Conservation (phyloP, 2,113 vertebrate genomes). For the Centropus bengalensis region DNA sequence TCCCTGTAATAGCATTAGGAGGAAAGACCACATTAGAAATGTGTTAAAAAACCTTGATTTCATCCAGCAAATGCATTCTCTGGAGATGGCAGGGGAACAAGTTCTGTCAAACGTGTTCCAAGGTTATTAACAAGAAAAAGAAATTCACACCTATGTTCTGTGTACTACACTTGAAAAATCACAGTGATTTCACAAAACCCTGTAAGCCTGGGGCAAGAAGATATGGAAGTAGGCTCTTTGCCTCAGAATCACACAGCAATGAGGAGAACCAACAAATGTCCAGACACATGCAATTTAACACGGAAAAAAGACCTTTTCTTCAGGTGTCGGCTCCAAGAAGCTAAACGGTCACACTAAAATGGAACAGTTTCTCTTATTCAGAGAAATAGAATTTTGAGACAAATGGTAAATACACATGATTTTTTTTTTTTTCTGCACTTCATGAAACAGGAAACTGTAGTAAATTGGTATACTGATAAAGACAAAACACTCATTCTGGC, state of each 20-base stretch:
- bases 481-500: neutral
- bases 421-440: neutral
- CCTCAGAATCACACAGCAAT: neutral
- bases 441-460: neutral
- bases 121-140: neutral
- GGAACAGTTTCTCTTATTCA: neutral
- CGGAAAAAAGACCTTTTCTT: neutral
- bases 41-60: neutral
- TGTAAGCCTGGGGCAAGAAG: neutral
- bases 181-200: fast-evolving
- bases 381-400: neutral
- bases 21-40: neutral
- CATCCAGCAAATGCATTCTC: neutral
- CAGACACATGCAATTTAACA: fast-evolving
- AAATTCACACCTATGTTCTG: neutral
- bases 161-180: neutral
- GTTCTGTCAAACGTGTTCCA: fast-evolving
- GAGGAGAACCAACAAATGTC: fast-evolving
- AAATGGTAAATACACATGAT: neutral
- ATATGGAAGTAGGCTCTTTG: neutral
- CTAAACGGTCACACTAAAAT: neutral
- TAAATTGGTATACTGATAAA: neutral
- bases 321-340: neutral
- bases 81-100: neutral
- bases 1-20: neutral